Percentiles rank a stretch among this genome's conserved stretches.
Conservation (phyloP, 1,140 invertebrate genomes). For the Drosophila lowei region DNA sequence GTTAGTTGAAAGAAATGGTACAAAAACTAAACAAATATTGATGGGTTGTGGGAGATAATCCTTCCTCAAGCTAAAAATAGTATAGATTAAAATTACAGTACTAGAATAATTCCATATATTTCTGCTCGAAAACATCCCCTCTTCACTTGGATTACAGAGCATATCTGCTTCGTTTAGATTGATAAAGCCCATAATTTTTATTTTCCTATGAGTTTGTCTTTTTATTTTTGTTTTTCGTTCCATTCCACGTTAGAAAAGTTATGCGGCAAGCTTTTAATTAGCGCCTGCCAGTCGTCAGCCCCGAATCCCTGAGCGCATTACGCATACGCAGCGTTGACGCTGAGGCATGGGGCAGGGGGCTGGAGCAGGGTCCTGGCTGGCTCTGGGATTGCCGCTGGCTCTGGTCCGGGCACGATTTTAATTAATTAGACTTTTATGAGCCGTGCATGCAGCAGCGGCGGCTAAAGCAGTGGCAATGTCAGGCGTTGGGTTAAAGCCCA, state of each 20-base stretch:
- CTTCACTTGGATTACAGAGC: conserved; percentile 26
- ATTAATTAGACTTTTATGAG: conserved; percentile 81
- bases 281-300: conserved; percentile 60
- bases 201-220: conserved; percentile 14
- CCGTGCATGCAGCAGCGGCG: conserved; percentile 62
- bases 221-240: conserved; percentile 34
- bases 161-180: conserved; percentile 18
- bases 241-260: conserved; percentile 42
- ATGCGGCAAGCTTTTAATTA: conserved; percentile 75
- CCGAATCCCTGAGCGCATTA: conserved; percentile 71
- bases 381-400: conserved; percentile 60
- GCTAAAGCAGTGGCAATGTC: conserved; percentile 9
- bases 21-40: no score
- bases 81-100: no score
- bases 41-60: no score
- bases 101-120: no score
- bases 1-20: no score
- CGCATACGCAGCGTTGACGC: conserved; percentile 71
- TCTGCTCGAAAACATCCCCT: no score
- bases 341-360: conserved; percentile 28
- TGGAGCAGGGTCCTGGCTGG: conserved; percentile 18
- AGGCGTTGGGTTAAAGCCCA: conserved; percentile 70
- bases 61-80: no score
- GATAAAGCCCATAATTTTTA: conserved; percentile 36
- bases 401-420: conserved; percentile 72